Conservation (phyloP, 2,888 invertebrate species). For the Helicoverpa assulta region DNA sequence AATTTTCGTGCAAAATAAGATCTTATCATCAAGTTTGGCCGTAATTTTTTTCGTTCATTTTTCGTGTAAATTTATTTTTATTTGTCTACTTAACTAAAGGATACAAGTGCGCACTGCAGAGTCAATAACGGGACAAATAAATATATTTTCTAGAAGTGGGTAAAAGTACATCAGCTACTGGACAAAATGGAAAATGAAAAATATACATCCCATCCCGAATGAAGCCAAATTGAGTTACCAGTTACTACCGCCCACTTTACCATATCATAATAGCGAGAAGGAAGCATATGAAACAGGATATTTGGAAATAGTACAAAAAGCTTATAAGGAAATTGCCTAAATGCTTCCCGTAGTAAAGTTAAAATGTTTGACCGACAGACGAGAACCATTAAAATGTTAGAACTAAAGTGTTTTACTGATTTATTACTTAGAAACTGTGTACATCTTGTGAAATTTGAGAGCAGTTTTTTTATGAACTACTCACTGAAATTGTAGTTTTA, state of each 20-base stretch:
- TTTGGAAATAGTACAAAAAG: slow-evolving; percentile 73
- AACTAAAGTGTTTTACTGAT: slow-evolving; percentile 47
- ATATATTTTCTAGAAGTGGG: neutral
- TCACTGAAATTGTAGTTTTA: neutral
- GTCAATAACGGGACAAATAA: neutral
- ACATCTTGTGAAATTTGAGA: neutral
- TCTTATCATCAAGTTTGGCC: slow-evolving; percentile 5
- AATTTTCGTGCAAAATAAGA: slow-evolving; percentile 17
- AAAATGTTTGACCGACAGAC: slow-evolving; percentile 53
- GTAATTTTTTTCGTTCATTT: neutral
- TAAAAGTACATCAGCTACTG: no score
- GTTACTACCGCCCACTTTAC: slow-evolving; percentile 36
- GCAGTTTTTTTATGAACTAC: neutral
- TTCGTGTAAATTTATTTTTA: neutral
- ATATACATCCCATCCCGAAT: neutral
- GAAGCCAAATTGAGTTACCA: slow-evolving; percentile 21
- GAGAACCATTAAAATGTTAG: slow-evolving; percentile 38
- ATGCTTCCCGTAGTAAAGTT: slow-evolving; percentile 70
- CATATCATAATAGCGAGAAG: slow-evolving; percentile 48
- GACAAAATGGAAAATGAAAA: neutral
- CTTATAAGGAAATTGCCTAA: slow-evolving; percentile 74
- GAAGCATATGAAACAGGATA: slow-evolving; percentile 69
- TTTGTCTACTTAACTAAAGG: neutral
- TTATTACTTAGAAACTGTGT: slow-evolving; percentile 25
- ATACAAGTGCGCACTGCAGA: neutral